Evolutionary conservation across 1,140 invertebrate species (phyloP).

Genomic region (Dreissena rostriformis): DNA sequence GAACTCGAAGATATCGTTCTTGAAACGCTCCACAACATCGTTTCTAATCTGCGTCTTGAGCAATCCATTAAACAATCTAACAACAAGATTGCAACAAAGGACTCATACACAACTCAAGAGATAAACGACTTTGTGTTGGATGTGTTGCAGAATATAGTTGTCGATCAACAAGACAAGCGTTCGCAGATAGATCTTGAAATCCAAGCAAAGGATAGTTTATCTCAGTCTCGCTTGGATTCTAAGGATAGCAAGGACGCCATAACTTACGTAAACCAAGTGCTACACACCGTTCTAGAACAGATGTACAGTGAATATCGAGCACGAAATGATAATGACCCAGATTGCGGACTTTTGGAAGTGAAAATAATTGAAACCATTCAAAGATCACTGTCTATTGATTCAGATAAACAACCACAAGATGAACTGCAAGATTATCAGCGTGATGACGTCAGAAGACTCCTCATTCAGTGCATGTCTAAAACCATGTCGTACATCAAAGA

Average conservation of each 20-base stretch:
- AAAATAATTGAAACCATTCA: slow-evolving; percentile 38
- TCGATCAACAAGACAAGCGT: slow-evolving; percentile 43
- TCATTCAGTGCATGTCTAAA: slow-evolving; percentile 17
- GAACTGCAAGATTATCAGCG: slow-evolving; percentile 1
- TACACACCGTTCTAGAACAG: slow-evolving; percentile 36
- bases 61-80: slow-evolving; percentile 35
- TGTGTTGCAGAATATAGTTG: slow-evolving; percentile 37
- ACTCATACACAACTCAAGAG: slow-evolving; percentile 25
- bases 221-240: slow-evolving; percentile 9
- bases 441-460: slow-evolving; percentile 39
- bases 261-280: slow-evolving; percentile 35
- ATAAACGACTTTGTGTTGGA: slow-evolving; percentile 47
- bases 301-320: slow-evolving; percentile 23
- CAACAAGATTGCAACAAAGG: background rate
- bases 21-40: slow-evolving; percentile 53
- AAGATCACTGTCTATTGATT: slow-evolving; percentile 11
- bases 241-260: slow-evolving; percentile 31
- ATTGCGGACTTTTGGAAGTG: slow-evolving; percentile 7
- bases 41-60: slow-evolving; percentile 49
- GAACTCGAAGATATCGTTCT: slow-evolving; percentile 52
- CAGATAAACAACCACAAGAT: background rate
- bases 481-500: slow-evolving; percentile 29
- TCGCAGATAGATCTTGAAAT: slow-evolving; percentile 30
- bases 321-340: background rate
- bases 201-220: background rate